Evolutionary conservation across 2,113 vertebrate genomes (phyloP).

Genomic region (Pomatorhinus ruficollis): DNA sequence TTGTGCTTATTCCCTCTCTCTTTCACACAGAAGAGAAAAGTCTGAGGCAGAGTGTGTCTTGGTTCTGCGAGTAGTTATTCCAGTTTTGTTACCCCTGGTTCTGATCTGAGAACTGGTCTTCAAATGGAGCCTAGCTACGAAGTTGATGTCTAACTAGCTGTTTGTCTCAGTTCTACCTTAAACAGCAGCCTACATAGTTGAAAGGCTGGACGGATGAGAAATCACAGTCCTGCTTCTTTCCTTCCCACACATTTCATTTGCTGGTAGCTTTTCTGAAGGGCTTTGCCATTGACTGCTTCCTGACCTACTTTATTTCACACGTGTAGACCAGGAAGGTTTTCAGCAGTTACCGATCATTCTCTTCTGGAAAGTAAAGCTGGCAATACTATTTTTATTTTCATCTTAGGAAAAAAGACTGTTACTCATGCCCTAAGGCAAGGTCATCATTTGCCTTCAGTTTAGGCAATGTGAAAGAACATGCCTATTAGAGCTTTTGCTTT

Average conservation of each 20-base stretch:
- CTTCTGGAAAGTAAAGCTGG: not conserved
- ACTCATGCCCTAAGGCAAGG: not conserved
- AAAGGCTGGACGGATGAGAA: not conserved
- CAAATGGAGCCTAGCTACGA: not conserved
- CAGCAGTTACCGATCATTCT: not conserved
- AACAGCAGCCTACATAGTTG: not conserved
- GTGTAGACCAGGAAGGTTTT: not conserved
- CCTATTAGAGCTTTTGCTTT: not conserved
- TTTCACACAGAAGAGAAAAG: not conserved
- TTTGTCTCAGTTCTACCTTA: conserved; percentile 1
- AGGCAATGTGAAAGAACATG: not conserved
- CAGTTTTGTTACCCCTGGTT: not conserved
- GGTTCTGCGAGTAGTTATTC: not conserved
- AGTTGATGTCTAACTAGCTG: not conserved
- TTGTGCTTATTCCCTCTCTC: not conserved
- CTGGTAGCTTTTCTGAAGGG: conserved; percentile 14
- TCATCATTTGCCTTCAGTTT: not conserved
- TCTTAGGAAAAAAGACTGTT: not conserved
- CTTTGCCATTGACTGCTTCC: conserved; percentile 12
- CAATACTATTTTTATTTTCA: not conserved
- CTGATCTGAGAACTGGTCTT: not conserved
- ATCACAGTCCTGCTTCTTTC: not conserved
- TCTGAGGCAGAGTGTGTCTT: not conserved
- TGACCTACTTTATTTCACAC: conserved; percentile 31
- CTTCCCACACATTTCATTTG: not conserved